Percentiles rank a stretch among this genome's conserved stretches.
Evolutionary conservation across 2,888 invertebrate species (phyloP).

Genomic region (Ctena decussata): DNA sequence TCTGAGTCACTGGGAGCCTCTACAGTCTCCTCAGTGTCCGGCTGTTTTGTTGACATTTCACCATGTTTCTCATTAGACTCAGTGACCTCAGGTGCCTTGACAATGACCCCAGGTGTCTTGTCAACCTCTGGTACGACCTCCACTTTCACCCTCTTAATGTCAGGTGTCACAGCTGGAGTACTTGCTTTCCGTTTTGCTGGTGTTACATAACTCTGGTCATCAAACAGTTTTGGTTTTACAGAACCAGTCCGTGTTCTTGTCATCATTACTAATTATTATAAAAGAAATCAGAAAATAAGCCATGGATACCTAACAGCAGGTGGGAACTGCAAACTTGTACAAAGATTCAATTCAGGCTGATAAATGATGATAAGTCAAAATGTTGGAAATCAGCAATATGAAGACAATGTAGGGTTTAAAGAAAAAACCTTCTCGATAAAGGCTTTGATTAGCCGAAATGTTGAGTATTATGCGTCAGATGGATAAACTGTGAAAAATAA

Average conservation of each 20-base stretch:
- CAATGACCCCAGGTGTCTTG: not conserved
- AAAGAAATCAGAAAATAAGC: no score
- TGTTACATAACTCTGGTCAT: constrained; percentile 40
- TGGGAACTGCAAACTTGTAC: no score
- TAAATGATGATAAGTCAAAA: no score
- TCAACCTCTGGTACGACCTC: not conserved
- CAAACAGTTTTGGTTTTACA: constrained; percentile 54
- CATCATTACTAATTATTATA: constrained; percentile 48
- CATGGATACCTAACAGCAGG: no score
- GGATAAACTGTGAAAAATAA: no score
- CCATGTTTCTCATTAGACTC: not conserved
- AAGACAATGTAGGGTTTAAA: no score
- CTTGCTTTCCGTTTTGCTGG: constrained; percentile 29
- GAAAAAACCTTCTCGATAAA: no score
- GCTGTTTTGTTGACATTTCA: not conserved
- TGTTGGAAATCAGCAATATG: no score
- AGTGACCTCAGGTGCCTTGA: not conserved
- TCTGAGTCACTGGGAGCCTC: not conserved
- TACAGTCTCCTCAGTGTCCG: not conserved
- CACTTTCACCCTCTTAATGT: constrained; percentile 19
- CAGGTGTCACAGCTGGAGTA: not conserved
- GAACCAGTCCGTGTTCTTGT: constrained; percentile 59
- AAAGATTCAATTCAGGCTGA: no score
- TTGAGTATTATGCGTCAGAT: no score
- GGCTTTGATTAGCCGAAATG: no score